A percentile compares a stretch with the other conserved stretches of the same genome.
These are phyloP conservation scores for Achlya flavicornis DNA, from an alignment of 2,888 invertebrate genomes.

Conservation along the genomic window DNA sequence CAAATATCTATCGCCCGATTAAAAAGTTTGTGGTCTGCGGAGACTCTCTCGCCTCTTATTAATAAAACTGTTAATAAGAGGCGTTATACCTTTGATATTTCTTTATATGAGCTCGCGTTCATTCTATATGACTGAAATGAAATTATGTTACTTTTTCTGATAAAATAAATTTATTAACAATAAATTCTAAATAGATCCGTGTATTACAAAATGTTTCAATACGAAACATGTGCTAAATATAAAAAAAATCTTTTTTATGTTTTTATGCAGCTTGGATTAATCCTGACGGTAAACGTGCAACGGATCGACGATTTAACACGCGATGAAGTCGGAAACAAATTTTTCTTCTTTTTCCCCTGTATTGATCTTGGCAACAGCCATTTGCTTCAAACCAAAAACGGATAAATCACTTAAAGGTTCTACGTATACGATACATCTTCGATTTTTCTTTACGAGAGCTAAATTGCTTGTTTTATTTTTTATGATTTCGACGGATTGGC, in stretches of 20 bases:
- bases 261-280: constrained; percentile 60
- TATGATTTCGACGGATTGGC: neutral
- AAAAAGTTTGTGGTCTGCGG: too few relatives aligned
- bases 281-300: constrained; percentile 58
- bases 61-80: too few relatives aligned
- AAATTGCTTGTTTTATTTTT: constrained; percentile 6
- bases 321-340: constrained; percentile 59
- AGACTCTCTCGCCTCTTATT: too few relatives aligned
- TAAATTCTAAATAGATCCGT: too few relatives aligned
- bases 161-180: too few relatives aligned
- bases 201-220: too few relatives aligned
- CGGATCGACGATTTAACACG: constrained; percentile 61
- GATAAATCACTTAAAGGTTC: constrained; percentile 23
- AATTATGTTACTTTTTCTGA: too few relatives aligned
- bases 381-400: constrained; percentile 25
- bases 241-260: neutral
- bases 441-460: constrained; percentile 2
- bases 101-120: too few relatives aligned
- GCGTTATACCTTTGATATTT: too few relatives aligned
- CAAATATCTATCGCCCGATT: too few relatives aligned
- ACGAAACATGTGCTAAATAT: neutral
- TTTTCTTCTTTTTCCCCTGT: constrained; percentile 45
- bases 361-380: constrained; percentile 21
- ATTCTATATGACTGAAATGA: too few relatives aligned
- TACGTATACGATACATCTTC: too few relatives aligned